Evolutionary conservation across 2,888 invertebrate genomes (phyloP), one percentile per base, ranked within the genome.

Genomic region (Perizoma flavofasciatum): DNA sequence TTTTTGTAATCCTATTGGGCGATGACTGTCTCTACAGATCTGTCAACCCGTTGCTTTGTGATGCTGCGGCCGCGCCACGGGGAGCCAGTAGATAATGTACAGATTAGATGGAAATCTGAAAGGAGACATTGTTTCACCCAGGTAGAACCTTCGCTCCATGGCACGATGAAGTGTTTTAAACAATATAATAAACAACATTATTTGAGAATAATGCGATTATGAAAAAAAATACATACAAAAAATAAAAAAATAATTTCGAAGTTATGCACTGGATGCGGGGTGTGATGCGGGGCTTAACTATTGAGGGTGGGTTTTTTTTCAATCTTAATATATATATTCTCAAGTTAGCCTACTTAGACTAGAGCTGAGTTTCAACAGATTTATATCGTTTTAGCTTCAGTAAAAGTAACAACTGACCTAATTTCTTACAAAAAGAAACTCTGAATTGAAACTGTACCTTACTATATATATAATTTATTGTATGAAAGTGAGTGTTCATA

Each of bases 31-130:
- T 82, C 83, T 83, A 74, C 81, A 84, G 85, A 88, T 86, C 89
- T 92, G 91, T 92, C 91, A 92, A 91, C 91, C 90, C 89, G 86
- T 89, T 89, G 87, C 88, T 92, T 92, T 91, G 91, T 90, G 85
- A 81, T 74, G 83, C 79, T 79, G 84, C 88, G 88, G 79, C 82
- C 79, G 73, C 90, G 67, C 91, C 46, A 82, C 89, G 78, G 89
- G 91, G 84, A 74, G 81, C 74, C 82, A 69, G 66, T 81, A 83
- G 88, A 90, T 89, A 86, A 89, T 83, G 82, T 82, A 81, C 77
- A 88, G 91, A 90, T 90, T 88, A 91, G 89, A 91, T 91, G 82
- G 74, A 84, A 86, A 91, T 90, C 89, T 85, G 77, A 78, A 82
- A 80, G 81, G 81, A 80, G 78, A 84, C 87, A 89, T 91, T 90